Base-by-base conservation (phyloP, 2,888 invertebrate genomes). In the Xylota sylvarum region DNA sequence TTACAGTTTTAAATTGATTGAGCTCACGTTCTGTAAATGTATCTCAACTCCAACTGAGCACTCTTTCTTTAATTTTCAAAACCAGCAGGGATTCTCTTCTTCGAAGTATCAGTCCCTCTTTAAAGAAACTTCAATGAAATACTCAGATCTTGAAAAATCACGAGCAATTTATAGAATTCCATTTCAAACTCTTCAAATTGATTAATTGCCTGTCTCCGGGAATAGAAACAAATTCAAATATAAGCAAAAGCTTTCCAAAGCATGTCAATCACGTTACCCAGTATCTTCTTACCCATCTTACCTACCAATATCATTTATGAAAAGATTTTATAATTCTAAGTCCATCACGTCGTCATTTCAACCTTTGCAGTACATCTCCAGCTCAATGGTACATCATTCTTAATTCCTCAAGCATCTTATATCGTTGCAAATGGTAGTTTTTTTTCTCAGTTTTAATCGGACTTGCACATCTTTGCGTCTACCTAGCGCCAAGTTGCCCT, bases 341-440 rank as follows among this genome's bases (percentile, higher is more conserved):
- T 23, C 10, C 43, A 14, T 10, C 5, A 17, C 10, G 43, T 30
- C 46, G 43, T 46, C 62, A 43, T 67, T 56, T 35, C 35, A 55
- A 56, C 32, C 46, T 65, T 43, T 17, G 48, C 40, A 37, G 56
- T 19, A 35, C 56, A 48, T 72, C 37, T 30, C 23, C 23, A 23
- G 19, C 35, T 56, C 62, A 72, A 79, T 72, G 40, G 40, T 62
- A 79, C 43, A 72, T 72, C 55, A 48, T 64, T 69, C 37, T 58
- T 60, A 69, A 64, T 78, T 78, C 23, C 43, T n/a, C 52, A 40
- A 19, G 37, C 27, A 46, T 17, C 17, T 0, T n/a, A 37, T 43
- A 27, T 19, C 56, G 17, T 37, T 52, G 56, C 9, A n/a, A 43
- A 50, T 30, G 7, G 23, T 23, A 23, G 2, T 23, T 23, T 23